These are phyloP conservation scores for Nyctibius bracteatus DNA, from an alignment of 2,113 vertebrate genomes.

Conservation along the genomic window DNA sequence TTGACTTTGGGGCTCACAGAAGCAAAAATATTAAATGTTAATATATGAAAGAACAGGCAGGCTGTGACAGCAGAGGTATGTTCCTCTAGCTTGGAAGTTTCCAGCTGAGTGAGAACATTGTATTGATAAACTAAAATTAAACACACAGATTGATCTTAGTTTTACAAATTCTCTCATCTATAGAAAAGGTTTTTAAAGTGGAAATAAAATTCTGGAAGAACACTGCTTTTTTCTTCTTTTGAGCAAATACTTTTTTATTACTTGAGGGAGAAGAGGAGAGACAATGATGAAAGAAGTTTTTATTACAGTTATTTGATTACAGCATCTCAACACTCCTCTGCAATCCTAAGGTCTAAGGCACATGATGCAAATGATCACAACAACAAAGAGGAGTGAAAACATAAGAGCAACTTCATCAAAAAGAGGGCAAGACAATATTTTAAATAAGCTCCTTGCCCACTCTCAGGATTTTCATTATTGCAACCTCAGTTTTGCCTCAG, in stretches of 20 bases:
- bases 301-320: neutral
- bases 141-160: neutral
- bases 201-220: neutral
- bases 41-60: constrained; percentile 20
- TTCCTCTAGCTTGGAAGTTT: neutral
- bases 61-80: neutral
- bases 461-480: neutral
- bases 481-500: neutral
- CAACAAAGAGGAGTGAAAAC: neutral
- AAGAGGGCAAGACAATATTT: neutral
- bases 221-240: neutral
- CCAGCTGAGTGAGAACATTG: neutral
- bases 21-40: constrained; percentile 37
- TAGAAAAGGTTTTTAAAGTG: neutral
- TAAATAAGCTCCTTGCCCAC: neutral
- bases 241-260: neutral
- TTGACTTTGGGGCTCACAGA: constrained; percentile 8
- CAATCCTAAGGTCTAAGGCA: neutral
- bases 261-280: neutral
- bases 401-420: neutral
- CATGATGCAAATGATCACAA: neutral
- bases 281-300: neutral
- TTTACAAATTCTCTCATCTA: neutral
- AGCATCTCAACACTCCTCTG: neutral
- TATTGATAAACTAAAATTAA: neutral